Evolutionary conservation across 2,113 vertebrate genomes (phyloP).

Genomic region (Dipodomys stephensi): DNA sequence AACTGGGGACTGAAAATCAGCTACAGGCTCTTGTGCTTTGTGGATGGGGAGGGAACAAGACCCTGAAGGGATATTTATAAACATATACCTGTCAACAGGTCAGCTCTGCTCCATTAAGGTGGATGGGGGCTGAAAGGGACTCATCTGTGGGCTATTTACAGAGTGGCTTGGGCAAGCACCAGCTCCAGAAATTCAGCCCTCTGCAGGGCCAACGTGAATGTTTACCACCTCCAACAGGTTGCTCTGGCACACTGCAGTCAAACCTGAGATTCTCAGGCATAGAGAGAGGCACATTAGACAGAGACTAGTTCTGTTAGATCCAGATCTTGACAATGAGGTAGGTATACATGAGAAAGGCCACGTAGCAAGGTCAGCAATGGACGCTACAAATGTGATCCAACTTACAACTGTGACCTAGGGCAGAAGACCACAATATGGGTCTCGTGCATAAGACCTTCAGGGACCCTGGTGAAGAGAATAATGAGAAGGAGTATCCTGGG

Average conservation of each 20-base stretch:
- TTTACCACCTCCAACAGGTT: accelerated
- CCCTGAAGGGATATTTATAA: accelerated
- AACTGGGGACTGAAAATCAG: not conserved
- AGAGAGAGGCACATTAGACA: not conserved
- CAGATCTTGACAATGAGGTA: accelerated
- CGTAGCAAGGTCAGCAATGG: not conserved
- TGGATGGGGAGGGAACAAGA: not conserved
- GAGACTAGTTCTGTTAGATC: not conserved
- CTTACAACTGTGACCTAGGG: no score
- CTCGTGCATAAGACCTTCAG: not conserved
- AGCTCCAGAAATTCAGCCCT: no score
- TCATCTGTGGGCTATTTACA: no score
- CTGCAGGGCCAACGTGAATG: not conserved
- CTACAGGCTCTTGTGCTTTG: not conserved
- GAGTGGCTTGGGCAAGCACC: no score
- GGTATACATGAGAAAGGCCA: not conserved
- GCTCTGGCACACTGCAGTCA: not conserved
- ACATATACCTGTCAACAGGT: accelerated
- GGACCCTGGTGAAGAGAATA: not conserved
- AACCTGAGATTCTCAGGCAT: not conserved
- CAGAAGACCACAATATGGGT: not conserved
- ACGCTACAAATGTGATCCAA: no score
- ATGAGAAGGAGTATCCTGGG: not conserved
- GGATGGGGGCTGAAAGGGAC: not conserved
- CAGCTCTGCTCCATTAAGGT: not conserved